Percentiles rank a stretch among this genome's conserved stretches.
phyloP scores from a whole-genome alignment of 2,113 vertebrate genomes.

The Silurus meridionalis region DNA sequence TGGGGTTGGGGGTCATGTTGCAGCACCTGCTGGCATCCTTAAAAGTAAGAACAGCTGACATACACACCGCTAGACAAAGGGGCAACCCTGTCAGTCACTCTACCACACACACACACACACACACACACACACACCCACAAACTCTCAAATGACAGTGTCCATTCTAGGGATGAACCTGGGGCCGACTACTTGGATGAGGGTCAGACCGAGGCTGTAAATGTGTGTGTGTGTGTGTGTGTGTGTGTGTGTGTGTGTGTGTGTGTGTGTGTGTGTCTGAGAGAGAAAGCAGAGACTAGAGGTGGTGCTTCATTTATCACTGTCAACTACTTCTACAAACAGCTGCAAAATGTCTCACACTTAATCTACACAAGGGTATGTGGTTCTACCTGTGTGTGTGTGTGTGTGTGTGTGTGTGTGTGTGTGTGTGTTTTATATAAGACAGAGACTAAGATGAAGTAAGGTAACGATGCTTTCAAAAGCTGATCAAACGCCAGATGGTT shows the following conservation, averaged over 20 bases:
- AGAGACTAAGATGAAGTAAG: conserved; percentile 14
- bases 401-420: conserved; percentile 37
- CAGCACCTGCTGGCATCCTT: conserved; percentile 75
- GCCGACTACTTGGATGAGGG: conserved; percentile 55
- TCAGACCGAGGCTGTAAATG: conserved; percentile 40
- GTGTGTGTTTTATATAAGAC: conserved; percentile 16
- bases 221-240: conserved; percentile 27
- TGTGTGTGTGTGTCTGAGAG: conserved; percentile 59
- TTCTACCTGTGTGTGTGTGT: conserved; percentile 50
- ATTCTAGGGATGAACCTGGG: conserved; percentile 51
- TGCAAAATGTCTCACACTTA: conserved; percentile 72
- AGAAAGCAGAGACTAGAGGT: conserved; percentile 74
- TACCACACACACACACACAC: conserved; percentile 43
- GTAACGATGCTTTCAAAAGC: conserved; percentile 20
- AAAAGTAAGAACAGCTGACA: conserved; percentile 67
- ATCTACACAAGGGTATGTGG: conserved; percentile 59
- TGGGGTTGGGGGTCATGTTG: conserved; percentile 29
- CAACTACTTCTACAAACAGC: conserved; percentile 72
- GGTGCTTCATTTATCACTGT: conserved; percentile 75
- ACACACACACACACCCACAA: conserved; percentile 41
- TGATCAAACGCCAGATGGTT: conserved; percentile 1
- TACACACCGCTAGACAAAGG: conserved; percentile 59
- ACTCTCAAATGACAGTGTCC: conserved; percentile 49
- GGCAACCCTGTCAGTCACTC: conserved; percentile 48
- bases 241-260: conserved; percentile 46